Evolutionary conservation across 2,113 vertebrate genomes (phyloP), one percentile per base, ranked within the genome.

Genomic region (Spea multiplicata): DNA sequence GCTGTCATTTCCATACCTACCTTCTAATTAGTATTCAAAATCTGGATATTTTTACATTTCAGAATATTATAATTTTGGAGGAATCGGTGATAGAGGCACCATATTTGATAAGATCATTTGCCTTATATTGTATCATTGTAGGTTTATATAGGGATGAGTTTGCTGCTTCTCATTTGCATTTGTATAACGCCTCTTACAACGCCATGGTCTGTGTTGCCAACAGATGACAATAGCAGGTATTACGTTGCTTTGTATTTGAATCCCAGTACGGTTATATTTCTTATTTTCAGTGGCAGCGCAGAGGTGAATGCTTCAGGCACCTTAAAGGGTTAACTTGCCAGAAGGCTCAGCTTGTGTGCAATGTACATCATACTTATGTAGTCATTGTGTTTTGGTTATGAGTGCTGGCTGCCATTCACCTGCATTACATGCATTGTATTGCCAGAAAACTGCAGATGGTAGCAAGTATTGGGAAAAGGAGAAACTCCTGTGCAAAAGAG

Each of bases 401-500:
- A 53, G 3, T 59, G 55, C 10, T 13, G 4, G 3, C 6, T 4
- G 55, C 55, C 55, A 9, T 5, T 13, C 55, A 8, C 55, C 55
- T 13, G 55, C 10, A 10, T 13, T 12, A 13, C 14, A 13, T 67
- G 5, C 17, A 52, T 52, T 67, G 30, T 68, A 45, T 46, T 66
- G 46, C 14, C 17, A 10, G 10, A 10, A 17, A 52, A 72, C 30
- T 55, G 14, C 70, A 30, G 14, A 64, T 70, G 47, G n/a, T 46
- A 8, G 14, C 6, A 50, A 8, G 50, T 65, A 72, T 47, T 17
- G 59, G 44, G 68, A 10, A 70, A 59, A 50, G 14, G 47, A 48
- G 62, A 44, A n/a, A 8, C 12, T 48, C 45, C 44, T 79, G 59
- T 45, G 7, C 61, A 66, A 59, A 79, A 44, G 74, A 76, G 61